Base-by-base conservation (phyloP, 2,888 invertebrate species). In the Xanthorhoe designata region DNA sequence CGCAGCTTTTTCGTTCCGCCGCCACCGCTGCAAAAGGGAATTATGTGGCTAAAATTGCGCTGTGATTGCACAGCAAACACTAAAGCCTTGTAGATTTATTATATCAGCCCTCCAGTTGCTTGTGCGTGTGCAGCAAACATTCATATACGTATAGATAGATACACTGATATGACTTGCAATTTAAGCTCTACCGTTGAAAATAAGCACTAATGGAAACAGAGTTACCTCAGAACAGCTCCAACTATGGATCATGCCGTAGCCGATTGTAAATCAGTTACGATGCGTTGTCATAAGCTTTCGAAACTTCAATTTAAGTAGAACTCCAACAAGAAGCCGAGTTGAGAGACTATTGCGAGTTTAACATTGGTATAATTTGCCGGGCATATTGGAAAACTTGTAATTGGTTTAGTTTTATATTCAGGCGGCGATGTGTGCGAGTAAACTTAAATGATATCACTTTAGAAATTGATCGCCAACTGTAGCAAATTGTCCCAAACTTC, bases 371-470 rank as follows among this genome's bases (percentile, higher is more conserved):
- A 89, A 91, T 90, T 88, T 87, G 82, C 88, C 81, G 80, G 84
- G 84, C 87, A 87, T 90, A 90, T 90, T 90, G 89, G 89, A 88
- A 91, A 90, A 91, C 90, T 91, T 91, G 87, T 90, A 90, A 91
- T 91, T 91, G 89, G 84, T 89, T 91, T 89, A 89, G 87, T 91
- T 90, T 91, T 90, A 88, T 90, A 87, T 89, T 88, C 84, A 84
- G 78, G 78, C 76, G 73, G 78, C 79, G 80, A 84, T 88, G 83
- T 87, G 85, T 85, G 84, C 78, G 64, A 65, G 60, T 74, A 78
- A 87, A 87, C 87, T 88, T 86, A 83, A 87, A 85, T 85, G 78
- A 86, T 86, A 88, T 84, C 82, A 82, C 80, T 84, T 64, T 85
- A 81, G 76, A 72, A 82, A 79, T 81, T 79, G 78, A 79, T 79